Percentiles rank a stretch among this genome's conserved stretches.
Conservation (phyloP, 2,113 vertebrate genomes). For the Clinocottus analis region DNA sequence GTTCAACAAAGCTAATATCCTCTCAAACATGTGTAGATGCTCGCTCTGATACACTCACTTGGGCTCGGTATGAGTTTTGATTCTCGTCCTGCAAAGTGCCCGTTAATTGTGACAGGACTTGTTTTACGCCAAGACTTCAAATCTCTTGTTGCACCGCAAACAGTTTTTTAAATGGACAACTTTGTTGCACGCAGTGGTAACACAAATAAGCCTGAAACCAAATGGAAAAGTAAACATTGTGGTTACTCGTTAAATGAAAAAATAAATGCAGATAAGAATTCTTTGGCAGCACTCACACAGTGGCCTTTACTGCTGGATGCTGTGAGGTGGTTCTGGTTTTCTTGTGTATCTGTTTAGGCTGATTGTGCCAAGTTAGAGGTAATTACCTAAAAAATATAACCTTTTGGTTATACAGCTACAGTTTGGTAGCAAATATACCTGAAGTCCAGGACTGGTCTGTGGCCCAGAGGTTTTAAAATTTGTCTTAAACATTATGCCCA, state of each 20-base stretch:
- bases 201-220: background rate
- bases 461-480: background rate
- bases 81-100: background rate
- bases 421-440: background rate
- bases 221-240: background rate
- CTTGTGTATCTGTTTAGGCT: background rate
- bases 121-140: background rate
- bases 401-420: background rate
- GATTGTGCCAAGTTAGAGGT: too few relatives aligned
- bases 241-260: background rate
- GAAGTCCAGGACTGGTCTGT: background rate
- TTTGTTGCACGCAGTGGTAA: background rate
- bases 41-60: background rate
- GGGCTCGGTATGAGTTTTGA: background rate
- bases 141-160: background rate
- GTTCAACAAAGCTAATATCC: constrained; percentile 8
- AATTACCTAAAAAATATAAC: background rate
- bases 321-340: background rate
- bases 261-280: background rate
- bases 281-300: background rate
- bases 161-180: background rate
- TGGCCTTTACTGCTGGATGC: background rate
- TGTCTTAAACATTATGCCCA: background rate
- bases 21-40: constrained; percentile 30
- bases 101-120: background rate